Conservation (phyloP, 2,113 vertebrate species). For the Ursus arctos region DNA sequence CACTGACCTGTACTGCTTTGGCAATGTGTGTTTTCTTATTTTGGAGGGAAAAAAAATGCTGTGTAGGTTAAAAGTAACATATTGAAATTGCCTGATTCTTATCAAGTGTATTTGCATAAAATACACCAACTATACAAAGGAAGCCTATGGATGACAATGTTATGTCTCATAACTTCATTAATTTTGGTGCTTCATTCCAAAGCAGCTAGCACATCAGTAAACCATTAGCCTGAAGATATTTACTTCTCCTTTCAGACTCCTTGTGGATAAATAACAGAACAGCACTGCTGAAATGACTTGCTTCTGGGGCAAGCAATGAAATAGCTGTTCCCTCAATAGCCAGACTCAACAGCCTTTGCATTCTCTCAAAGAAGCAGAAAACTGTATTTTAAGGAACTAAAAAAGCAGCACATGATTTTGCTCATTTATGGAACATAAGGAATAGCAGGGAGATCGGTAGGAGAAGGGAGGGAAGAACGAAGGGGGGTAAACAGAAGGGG, state of each 20-base stretch:
- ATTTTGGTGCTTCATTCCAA: conserved; percentile 23
- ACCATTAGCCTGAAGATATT: conserved; percentile 38
- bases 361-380: conserved; percentile 26
- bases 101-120: conserved; percentile 44
- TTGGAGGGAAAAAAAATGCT: neutral
- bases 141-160: neutral
- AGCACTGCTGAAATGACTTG: neutral
- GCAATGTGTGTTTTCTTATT: neutral
- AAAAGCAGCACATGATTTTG: neutral
- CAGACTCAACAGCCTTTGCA: neutral
- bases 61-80: neutral
- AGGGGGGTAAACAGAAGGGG: too few relatives aligned
- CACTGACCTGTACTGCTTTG: neutral
- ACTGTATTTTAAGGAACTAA: conserved; percentile 14
- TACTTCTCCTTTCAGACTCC: neutral
- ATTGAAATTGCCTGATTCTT: neutral
- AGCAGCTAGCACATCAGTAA: neutral
- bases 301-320: neutral
- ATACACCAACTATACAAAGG: neutral
- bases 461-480: too few relatives aligned
- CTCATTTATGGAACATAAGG: too few relatives aligned
- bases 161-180: conserved; percentile 57
- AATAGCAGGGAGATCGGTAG: too few relatives aligned
- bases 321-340: neutral
- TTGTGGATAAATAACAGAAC: neutral